Base-by-base conservation (phyloP, 2,888 invertebrate species). In the Acrobeloides nanus region DNA sequence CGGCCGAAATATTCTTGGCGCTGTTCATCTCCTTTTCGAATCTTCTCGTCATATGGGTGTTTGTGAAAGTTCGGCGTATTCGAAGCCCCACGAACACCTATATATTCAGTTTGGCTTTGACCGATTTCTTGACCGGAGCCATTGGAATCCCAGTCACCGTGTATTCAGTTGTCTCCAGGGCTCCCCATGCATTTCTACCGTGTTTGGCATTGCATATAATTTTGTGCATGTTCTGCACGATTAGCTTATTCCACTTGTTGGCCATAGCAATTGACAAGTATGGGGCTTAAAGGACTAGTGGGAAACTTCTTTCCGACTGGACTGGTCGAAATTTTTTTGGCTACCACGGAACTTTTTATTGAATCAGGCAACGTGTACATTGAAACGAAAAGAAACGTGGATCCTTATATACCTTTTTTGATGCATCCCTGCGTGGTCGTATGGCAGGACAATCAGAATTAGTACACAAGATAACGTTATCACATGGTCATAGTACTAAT, bases 11-110 rank as follows among this genome's bases (percentile, higher is more conserved):
- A 15, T 32, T 61, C n/a, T 59, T 71, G 29, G 66, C 71, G 17
- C 52, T 68, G 26, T 62, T 64, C 50, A 71, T 71, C 42, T 55
- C 64, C 6, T 47, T 68, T 32, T 65, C 66, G 23, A 71, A 71
- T 46, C 47, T 64, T 6, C 57, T 71, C n/a, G 71, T 71, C 24
- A 54, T 71, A 39, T 66, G 64, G 62, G 71, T 70, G 32, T 61
- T 53, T 29, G n/a, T 63, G 21, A 35, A 44, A 8, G 43, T 34
- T 6, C 31, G 38, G 27, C 53, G 55, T 24, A 52, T 72, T 26
- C 61, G 72, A 15, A 71, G 70, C 12, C 67, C 69, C 39, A 72
- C 72, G 31, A 72, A 72, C 51, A 62, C 64, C 6, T 72, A 72
- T 53, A 72, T 72, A 35, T 67, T 68, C 51, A 65, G 68, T 12